Evolutionary conservation across 2,113 vertebrate species (phyloP).

Genomic region (Piliocolobus tephrosceles): DNA sequence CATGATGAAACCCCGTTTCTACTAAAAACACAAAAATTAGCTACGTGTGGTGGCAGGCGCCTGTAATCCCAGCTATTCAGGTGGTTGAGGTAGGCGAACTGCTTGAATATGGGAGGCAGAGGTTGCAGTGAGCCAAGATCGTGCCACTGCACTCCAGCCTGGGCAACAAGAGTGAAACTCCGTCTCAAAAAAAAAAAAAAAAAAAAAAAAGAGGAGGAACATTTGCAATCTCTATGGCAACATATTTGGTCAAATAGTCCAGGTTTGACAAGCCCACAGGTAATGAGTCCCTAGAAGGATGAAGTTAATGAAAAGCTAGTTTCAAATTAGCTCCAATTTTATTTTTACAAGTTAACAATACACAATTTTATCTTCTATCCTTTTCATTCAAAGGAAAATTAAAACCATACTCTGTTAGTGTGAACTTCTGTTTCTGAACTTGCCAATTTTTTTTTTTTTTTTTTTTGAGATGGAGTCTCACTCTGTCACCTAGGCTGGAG

Average conservation of each 20-base stretch:
- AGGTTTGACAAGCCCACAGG: background rate
- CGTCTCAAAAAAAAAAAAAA: too few species aligned
- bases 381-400: conserved; percentile 54
- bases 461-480: too few species aligned
- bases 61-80: too few species aligned
- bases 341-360: conserved; percentile 50
- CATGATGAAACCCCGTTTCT: too few species aligned
- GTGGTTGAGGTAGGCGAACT: too few species aligned
- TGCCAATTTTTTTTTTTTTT: background rate
- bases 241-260: background rate
- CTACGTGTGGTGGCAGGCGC: too few species aligned
- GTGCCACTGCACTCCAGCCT: too few species aligned
- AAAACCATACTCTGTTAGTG: background rate
- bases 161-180: too few species aligned
- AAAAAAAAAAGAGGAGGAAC: background rate
- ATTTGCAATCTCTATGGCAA: background rate
- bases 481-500: too few species aligned
- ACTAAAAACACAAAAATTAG: too few species aligned
- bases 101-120: too few species aligned
- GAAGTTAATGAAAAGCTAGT: background rate
- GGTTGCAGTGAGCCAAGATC: too few species aligned
- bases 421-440: conserved; percentile 30
- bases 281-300: background rate
- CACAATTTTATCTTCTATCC: conserved; percentile 19
- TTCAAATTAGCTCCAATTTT: background rate